phyloP scores from a whole-genome alignment of 2,888 invertebrate species.

The Nasonia oneida region DNA sequence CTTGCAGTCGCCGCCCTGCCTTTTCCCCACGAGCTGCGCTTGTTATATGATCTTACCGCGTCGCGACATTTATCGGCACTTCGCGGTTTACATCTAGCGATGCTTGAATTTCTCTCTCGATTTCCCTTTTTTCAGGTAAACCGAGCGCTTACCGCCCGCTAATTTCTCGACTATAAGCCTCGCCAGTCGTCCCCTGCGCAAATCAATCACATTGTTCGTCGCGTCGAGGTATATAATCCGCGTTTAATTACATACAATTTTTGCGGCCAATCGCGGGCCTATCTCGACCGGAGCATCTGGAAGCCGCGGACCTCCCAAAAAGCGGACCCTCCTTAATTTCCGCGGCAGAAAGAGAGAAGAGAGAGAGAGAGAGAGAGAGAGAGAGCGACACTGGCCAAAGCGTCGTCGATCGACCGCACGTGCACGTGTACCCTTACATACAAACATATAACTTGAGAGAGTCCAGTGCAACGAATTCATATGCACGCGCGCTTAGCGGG shows the following conservation, averaged over 20 bases:
- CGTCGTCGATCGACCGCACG: background rate
- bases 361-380: background rate
- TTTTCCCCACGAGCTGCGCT: conserved; percentile 1
- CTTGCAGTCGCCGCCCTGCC: background rate
- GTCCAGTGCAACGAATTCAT: background rate
- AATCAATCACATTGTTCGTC: background rate
- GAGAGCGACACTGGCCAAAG: background rate
- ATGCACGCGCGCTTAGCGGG: background rate
- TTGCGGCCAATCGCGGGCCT: background rate
- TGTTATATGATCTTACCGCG: conserved; percentile 17
- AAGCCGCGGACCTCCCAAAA: conserved; percentile 10
- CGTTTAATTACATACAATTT: conserved; percentile 23
- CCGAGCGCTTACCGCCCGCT: too few relatives aligned
- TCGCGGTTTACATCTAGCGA: conserved; percentile 32
- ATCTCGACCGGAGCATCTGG: background rate
- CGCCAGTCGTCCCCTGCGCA: background rate
- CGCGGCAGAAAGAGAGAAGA: background rate
- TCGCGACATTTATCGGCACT: conserved; percentile 47
- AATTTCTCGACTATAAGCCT: too few relatives aligned
- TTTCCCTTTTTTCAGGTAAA: background rate
- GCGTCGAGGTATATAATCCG: background rate
- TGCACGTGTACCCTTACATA: background rate
- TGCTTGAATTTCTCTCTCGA: conserved; percentile 8
- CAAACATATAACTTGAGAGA: background rate
- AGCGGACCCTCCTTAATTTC: conserved; percentile 1